A percentile compares a stretch with the other conserved stretches of the same genome.
These are phyloP conservation scores for Acrocephalus arundinaceus DNA, from an alignment of 2,113 vertebrate species.

Conservation along the genomic window DNA sequence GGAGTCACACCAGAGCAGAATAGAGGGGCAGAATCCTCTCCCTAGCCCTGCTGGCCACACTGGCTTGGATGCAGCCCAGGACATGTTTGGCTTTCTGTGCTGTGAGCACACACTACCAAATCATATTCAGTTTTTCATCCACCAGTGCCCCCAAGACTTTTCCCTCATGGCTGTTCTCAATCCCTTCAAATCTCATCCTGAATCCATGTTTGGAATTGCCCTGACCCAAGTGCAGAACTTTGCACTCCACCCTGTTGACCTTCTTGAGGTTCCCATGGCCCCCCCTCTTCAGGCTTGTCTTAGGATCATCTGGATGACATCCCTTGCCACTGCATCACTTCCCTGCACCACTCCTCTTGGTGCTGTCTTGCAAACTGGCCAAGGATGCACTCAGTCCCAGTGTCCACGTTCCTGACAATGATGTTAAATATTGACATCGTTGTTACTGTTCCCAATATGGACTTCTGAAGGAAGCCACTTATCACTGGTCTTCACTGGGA, in stretches of 20 bases:
- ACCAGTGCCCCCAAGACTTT: neutral
- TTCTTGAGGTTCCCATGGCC: neutral
- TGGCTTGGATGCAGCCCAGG: neutral
- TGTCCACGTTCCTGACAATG: neutral
- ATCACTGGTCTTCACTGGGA: neutral
- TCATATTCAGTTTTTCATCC: neutral
- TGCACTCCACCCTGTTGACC: neutral
- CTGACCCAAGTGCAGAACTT: neutral
- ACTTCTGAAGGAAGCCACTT: neutral
- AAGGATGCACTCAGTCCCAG: neutral
- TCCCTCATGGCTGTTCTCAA: neutral
- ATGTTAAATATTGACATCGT: neutral
- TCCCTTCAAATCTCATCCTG: neutral
- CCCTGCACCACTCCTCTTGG: neutral
- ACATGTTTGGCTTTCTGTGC: rapidly evolving
- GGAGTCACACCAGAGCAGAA: neutral
- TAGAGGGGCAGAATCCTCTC: neutral
- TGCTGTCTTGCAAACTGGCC: neutral
- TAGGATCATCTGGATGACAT: neutral
- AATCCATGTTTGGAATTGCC: neutral
- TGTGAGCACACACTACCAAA: neutral
- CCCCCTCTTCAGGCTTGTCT: neutral
- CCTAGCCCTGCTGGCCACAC: rapidly evolving
- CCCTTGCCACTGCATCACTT: neutral
- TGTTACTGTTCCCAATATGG: neutral